Conservation (phyloP, 2,888 invertebrate genomes). For the Tromatobia lineatoria region DNA sequence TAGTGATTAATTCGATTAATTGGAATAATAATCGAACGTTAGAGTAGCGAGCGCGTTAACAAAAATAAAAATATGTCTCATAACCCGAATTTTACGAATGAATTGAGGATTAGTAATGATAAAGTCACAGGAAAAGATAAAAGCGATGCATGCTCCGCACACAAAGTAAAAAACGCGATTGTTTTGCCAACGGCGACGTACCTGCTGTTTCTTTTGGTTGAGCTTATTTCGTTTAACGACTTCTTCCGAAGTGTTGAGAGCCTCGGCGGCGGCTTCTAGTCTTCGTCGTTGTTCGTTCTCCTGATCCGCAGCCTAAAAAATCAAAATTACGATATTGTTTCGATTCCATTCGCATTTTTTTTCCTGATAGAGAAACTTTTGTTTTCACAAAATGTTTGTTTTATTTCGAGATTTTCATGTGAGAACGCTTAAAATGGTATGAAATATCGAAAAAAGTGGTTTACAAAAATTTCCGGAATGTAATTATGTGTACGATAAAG, state of each 20-base stretch:
- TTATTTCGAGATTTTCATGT: too few species aligned
- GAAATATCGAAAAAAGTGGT: too few species aligned
- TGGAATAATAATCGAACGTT: background rate
- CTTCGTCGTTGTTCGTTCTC: slow-evolving; percentile 97
- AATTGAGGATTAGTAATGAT: slow-evolving; percentile 44
- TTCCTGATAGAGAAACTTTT: background rate
- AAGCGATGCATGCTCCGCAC: slow-evolving; percentile 52
- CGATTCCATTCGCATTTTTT: background rate
- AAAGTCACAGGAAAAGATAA: slow-evolving; percentile 8
- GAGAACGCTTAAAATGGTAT: too few species aligned
- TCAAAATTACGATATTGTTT: slow-evolving; percentile 17
- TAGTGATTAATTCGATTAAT: background rate
- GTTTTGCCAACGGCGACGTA: slow-evolving; percentile 84
- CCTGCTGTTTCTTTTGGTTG: slow-evolving; percentile 97
- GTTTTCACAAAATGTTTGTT: too few species aligned
- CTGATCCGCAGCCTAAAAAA: slow-evolving; percentile 92
- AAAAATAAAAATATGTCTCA: background rate
- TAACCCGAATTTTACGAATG: slow-evolving; percentile 24
- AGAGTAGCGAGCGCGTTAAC: slow-evolving; percentile 22
- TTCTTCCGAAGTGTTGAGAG: slow-evolving; percentile 89
- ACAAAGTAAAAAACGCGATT: slow-evolving; percentile 8
- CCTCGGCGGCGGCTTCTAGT: slow-evolving; percentile 92
- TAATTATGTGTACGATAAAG: too few species aligned
- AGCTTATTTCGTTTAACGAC: slow-evolving; percentile 91
- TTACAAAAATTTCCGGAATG: too few species aligned